A percentile compares a stretch with the other conserved stretches of the same genome.
These are phyloP conservation scores for Amiota mariae DNA, from an alignment of 2,888 invertebrate species.

Conservation along the genomic window DNA sequence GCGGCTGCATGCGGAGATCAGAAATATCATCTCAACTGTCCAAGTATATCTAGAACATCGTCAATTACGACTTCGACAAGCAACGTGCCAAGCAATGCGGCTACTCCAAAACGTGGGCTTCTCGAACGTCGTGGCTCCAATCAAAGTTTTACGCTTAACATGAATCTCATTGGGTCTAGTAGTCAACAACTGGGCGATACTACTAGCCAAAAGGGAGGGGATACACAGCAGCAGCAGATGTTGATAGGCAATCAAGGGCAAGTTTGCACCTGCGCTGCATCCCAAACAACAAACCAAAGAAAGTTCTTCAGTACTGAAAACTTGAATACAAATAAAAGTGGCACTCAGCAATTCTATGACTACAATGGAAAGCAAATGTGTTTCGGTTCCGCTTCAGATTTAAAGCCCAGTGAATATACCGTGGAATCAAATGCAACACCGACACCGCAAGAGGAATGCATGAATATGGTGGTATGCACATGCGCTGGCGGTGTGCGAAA, in stretches of 20 bases:
- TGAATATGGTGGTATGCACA: conserved; percentile 68
- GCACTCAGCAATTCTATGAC: conserved; percentile 65
- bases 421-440: conserved; percentile 36
- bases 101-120: conserved; percentile 79
- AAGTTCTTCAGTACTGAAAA: conserved; percentile 73
- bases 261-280: conserved; percentile 56
- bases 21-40: conserved; percentile 39
- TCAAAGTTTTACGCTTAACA: conserved; percentile 89
- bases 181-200: conserved; percentile 47
- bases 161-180: conserved; percentile 56
- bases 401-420: conserved; percentile 62
- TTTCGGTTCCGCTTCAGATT: conserved; percentile 74
- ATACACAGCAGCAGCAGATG: conserved; percentile 38
- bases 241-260: conserved; percentile 26
- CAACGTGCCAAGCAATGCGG: conserved; percentile 44
- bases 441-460: conserved; percentile 33
- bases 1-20: conserved; percentile 12
- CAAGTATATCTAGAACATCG: conserved; percentile 48
- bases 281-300: conserved; percentile 65
- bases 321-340: conserved; percentile 59
- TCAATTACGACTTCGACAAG: conserved; percentile 45
- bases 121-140: conserved; percentile 91
- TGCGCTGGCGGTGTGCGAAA: conserved; percentile 73
- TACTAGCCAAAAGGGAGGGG: conserved; percentile 52
- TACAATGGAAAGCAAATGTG: conserved; percentile 67